Conservation (phyloP, 2,113 vertebrate species). For the Microcebus ravelobensis region DNA sequence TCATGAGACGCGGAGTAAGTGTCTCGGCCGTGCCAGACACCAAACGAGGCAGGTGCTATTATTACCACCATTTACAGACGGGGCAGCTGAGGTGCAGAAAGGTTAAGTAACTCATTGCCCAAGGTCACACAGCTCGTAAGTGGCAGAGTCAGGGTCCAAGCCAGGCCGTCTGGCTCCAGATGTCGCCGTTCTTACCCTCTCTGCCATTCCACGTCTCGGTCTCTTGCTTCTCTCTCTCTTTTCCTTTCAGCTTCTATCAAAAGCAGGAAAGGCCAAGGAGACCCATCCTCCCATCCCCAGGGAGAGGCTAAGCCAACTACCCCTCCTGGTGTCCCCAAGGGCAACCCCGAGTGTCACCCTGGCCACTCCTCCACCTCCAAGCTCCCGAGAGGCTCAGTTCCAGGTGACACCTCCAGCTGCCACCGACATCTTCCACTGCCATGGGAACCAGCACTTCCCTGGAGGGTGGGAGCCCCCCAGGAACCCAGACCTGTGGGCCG, state of each 20-base stretch:
- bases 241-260: background rate
- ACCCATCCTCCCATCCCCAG: background rate
- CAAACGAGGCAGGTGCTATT: background rate
- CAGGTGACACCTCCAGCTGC: background rate
- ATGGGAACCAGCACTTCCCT: background rate
- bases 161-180: background rate
- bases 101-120: background rate
- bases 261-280: background rate
- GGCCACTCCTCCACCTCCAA: background rate
- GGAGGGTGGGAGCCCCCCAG: background rate
- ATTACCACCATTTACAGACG: background rate
- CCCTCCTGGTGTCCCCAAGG: background rate
- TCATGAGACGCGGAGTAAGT: background rate
- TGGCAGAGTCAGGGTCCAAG: background rate
- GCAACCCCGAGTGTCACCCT: background rate
- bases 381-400: background rate
- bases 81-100: background rate
- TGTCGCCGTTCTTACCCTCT: accelerated
- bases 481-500: background rate
- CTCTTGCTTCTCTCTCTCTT: background rate
- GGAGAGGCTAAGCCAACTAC: background rate
- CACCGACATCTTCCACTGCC: no score
- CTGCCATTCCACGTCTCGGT: background rate
- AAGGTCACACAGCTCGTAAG: background rate
- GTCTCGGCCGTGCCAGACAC: background rate